phyloP scores from a whole-genome alignment of 1,140 invertebrate genomes.

The Pectinophora gossypiella region DNA sequence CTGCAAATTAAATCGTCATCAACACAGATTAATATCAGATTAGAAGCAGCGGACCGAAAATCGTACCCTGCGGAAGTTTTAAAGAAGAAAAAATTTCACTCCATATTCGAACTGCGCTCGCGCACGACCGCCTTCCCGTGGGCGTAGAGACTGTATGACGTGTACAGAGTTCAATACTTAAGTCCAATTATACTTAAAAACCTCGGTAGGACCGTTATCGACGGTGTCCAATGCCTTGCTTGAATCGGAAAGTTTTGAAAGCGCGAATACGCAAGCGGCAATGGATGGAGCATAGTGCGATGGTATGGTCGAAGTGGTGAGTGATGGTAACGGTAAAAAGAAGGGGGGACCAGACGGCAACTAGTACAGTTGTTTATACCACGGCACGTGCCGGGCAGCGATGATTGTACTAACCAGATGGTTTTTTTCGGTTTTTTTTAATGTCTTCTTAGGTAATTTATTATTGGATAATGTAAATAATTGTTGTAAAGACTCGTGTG shows the following conservation, averaged over 20 bases:
- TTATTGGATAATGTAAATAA: too few species aligned
- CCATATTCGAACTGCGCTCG: conserved; percentile 23
- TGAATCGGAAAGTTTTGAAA: conserved; percentile 7
- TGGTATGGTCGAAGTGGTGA: background rate
- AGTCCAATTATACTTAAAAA: conserved; percentile 20
- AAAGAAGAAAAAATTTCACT: conserved; percentile 37
- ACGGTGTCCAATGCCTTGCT: conserved; percentile 40
- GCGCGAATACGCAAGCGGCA: background rate
- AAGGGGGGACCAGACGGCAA: background rate
- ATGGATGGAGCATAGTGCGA: background rate
- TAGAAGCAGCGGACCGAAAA: conserved; percentile 23
- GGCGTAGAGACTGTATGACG: conserved; percentile 60
- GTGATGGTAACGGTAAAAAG: background rate
- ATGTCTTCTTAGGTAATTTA: background rate
- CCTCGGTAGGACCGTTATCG: conserved; percentile 14
- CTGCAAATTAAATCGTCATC: too few species aligned
- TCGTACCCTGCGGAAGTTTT: conserved; percentile 32
- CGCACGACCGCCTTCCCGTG: conserved; percentile 54
- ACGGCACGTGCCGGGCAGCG: background rate
- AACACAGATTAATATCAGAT: background rate
- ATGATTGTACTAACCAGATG: background rate
- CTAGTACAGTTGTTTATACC: background rate
- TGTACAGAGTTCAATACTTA: conserved; percentile 44
- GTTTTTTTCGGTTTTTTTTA: background rate
- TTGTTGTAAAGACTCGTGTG: too few species aligned